A percentile compares a stretch with the other conserved stretches of the same genome.
These are phyloP conservation scores for Copidosoma floridanum DNA, from an alignment of 1,140 invertebrate genomes.

Conservation along the genomic window DNA sequence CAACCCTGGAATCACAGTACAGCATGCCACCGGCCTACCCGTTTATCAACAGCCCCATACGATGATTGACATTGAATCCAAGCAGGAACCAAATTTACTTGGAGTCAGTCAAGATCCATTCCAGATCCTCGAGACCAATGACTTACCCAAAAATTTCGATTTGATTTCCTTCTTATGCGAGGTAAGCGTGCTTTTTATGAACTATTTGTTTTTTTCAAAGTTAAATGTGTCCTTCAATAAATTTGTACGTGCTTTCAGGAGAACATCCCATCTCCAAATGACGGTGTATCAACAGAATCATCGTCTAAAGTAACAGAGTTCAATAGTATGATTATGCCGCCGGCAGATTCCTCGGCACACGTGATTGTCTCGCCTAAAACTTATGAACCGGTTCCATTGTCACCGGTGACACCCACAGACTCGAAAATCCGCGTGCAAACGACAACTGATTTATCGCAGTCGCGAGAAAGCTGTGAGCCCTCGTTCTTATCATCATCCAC, in stretches of 20 bases:
- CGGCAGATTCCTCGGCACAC: background rate
- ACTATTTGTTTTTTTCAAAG: background rate
- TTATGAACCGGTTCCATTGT: slow-evolving; percentile 1
- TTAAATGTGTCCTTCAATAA: no score
- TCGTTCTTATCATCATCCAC: slow-evolving; percentile 2
- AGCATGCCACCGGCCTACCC: background rate
- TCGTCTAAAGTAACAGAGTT: slow-evolving; percentile 23
- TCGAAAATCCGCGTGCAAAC: background rate
- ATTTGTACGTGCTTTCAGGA: no score
- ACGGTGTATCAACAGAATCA: slow-evolving; percentile 38
- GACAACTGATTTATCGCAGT: background rate
- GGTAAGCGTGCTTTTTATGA: slow-evolving; percentile 37
- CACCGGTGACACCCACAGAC: background rate
- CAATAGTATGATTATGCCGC: background rate
- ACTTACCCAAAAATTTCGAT: slow-evolving; percentile 50
- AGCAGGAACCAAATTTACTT: background rate
- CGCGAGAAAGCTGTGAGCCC: background rate
- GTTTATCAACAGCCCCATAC: background rate
- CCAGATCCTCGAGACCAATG: slow-evolving; percentile 35
- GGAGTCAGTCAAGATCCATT: slow-evolving; percentile 31
- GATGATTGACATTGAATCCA: background rate
- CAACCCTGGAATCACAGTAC: background rate
- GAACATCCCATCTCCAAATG: slow-evolving; percentile 36
- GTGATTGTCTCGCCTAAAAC: slow-evolving; percentile 12
- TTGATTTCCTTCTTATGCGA: slow-evolving; percentile 50